These are phyloP conservation scores for Incurvaria masculella DNA, from an alignment of 2,888 invertebrate genomes.

Conservation along the genomic window DNA sequence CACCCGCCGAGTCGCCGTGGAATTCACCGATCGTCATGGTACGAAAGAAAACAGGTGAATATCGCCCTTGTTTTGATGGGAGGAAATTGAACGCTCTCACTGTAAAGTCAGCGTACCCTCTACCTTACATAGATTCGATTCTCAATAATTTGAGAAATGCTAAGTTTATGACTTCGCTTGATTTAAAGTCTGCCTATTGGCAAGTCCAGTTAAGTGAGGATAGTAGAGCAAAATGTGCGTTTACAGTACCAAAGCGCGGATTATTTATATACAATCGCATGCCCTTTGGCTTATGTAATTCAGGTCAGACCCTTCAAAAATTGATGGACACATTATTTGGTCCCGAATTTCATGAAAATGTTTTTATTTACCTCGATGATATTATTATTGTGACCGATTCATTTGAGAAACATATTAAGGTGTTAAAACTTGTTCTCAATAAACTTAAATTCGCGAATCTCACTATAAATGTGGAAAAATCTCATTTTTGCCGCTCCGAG, in stretches of 20 bases:
- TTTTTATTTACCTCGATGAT: slow-evolving; percentile 18
- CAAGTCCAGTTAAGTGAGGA: slow-evolving; percentile 16
- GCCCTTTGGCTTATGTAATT: slow-evolving; percentile 22
- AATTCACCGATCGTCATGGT: slow-evolving; percentile 5
- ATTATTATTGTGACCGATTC: slow-evolving; percentile 14
- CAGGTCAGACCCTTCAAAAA: slow-evolving; percentile 21
- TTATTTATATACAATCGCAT: slow-evolving; percentile 17
- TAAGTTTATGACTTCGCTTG: slow-evolving; percentile 13
- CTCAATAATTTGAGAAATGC: slow-evolving; percentile 14
- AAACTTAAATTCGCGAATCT: slow-evolving; percentile 10
- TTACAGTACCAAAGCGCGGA: slow-evolving; percentile 13
- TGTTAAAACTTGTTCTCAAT: slow-evolving; percentile 6
- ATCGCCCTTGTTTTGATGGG: slow-evolving; percentile 9
- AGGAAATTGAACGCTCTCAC: slow-evolving; percentile 14
- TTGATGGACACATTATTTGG: slow-evolving; percentile 20
- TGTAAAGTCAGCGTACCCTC: slow-evolving; percentile 12
- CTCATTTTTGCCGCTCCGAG: slow-evolving; percentile 8
- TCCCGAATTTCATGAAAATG: slow-evolving; percentile 18
- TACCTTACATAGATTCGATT: slow-evolving; percentile 11
- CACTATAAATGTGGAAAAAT: slow-evolving; percentile 14
- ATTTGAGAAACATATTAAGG: slow-evolving; percentile 5
- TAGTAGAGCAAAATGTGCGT: slow-evolving; percentile 14
- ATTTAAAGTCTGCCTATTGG: slow-evolving; percentile 22
- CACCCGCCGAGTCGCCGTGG: slow-evolving; percentile 8
- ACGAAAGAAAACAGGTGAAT: slow-evolving; percentile 1